Base-by-base conservation (phyloP, 92 coral and sea anemone genomes). In the Bergia sp. region DNA sequence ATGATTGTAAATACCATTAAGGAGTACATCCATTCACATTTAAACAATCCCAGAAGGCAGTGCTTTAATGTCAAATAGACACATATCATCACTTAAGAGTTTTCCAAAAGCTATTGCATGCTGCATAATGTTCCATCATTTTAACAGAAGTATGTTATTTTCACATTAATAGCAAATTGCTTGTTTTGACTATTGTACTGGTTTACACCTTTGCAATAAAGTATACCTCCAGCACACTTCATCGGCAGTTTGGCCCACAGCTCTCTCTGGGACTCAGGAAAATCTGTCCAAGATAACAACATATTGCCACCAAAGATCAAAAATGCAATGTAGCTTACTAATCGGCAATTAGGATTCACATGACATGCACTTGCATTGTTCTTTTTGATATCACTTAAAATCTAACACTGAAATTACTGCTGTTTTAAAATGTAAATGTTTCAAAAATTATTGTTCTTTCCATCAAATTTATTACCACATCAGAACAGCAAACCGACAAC, bases 271-370 rank as follows among this genome's bases (percentile, higher is more conserved):
- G 57, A 84, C 87, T 84, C 87, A 69, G 87, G 87, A 8, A 72
- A 84, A 84, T 84, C 87, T 84, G 87, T 84, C 77, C 87, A 84
- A 84, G 78, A 73, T 64, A 72, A 44, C 38, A 67, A 69, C 40
- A 84, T 72, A 84, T 47, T 66, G 58, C 86, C 86, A 83, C 86
- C 65, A 83, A 82, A 66, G 86, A 83, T 83, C 77, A 83, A 83
- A 83, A 83, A 66, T 83, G 77, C 47, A 81, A 83, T 21, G 65
- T 49, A 65, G 76, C 67, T 84, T 23, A 83, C 29, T 72, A 55
- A 84, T 36, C 79, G 23, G 87, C 65, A 84, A 36, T 57, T 69
- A 77, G 37, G 38, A 45, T 47, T n/a, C 16, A 79, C 66, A 79
- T 39, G 2, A 79, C 66, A 79, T 39, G 2, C 47, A 79, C 37